phyloP scores from a whole-genome alignment of 2,113 vertebrate genomes.

The Erinaceus europaeus region DNA sequence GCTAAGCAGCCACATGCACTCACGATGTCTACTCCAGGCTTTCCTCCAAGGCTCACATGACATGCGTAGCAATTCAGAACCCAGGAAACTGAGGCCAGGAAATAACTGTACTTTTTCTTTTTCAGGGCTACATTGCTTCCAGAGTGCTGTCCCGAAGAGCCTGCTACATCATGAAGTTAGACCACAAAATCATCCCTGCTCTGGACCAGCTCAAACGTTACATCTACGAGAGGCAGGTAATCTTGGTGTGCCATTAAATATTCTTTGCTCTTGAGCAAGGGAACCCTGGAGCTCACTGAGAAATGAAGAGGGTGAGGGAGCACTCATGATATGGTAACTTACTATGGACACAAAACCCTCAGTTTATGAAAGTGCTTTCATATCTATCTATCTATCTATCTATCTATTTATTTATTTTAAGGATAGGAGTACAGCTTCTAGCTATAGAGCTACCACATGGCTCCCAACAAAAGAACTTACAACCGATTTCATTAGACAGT shows the following conservation, averaged over 20 bases:
- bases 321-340: not conserved
- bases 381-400: too few species aligned
- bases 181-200: conserved; percentile 61
- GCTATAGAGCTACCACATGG: not conserved
- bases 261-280: not conserved
- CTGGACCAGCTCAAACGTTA: conserved; percentile 62
- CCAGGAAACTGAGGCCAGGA: too few species aligned
- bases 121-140: conserved; percentile 80
- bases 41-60: not conserved
- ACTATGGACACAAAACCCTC: not conserved
- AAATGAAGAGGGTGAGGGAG: not conserved
- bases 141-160: conserved; percentile 73
- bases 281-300: not conserved
- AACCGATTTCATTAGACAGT: not conserved
- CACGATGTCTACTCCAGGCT: not conserved
- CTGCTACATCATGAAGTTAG: conserved; percentile 82
- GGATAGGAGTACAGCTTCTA: not conserved
- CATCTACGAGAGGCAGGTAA: conserved; percentile 80
- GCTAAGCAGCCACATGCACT: not conserved
- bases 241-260: not conserved
- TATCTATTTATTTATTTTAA: not conserved
- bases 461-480: not conserved
- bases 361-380: not conserved
- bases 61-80: not conserved
- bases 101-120: not conserved